Evolutionary conservation across 2,888 invertebrate genomes (phyloP).

Genomic region (Sarcophaga carnaria): DNA sequence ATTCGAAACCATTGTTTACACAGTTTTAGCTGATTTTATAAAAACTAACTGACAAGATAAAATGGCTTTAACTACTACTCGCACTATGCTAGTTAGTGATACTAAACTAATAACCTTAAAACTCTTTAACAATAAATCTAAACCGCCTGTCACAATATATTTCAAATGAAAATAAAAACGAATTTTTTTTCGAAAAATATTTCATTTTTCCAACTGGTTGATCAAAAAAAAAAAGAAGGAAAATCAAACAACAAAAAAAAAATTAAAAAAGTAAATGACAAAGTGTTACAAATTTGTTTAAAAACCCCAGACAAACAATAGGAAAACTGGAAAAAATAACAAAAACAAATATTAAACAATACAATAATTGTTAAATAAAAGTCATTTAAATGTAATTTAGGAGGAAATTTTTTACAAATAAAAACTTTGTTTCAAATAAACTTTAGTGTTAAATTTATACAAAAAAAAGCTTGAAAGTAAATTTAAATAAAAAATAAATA

Average conservation of each 20-base stretch:
- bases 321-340: background rate
- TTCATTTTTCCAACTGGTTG: background rate
- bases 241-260: background rate
- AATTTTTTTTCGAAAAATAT: background rate
- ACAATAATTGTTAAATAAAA: slow-evolving; percentile 51
- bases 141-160: slow-evolving; percentile 26
- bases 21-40: no score
- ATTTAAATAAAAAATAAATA: no score
- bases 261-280: slow-evolving; percentile 40
- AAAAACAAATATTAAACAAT: slow-evolving; percentile 23
- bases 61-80: slow-evolving; percentile 9
- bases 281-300: slow-evolving; percentile 57
- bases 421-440: no score
- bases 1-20: background rate
- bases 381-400: slow-evolving; percentile 60
- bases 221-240: slow-evolving; percentile 3
- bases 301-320: background rate
- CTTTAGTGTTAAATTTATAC: no score
- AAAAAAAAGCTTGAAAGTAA: no score
- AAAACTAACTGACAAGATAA: background rate
- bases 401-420: slow-evolving; percentile 4
- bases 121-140: slow-evolving; percentile 14
- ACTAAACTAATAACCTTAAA: slow-evolving; percentile 36
- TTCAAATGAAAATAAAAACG: slow-evolving; percentile 20
- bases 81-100: background rate